Percentiles rank a stretch among this genome's conserved stretches.
These are phyloP conservation scores for Fregata magnificens DNA, from an alignment of 2,113 vertebrate genomes.

Conservation along the genomic window DNA sequence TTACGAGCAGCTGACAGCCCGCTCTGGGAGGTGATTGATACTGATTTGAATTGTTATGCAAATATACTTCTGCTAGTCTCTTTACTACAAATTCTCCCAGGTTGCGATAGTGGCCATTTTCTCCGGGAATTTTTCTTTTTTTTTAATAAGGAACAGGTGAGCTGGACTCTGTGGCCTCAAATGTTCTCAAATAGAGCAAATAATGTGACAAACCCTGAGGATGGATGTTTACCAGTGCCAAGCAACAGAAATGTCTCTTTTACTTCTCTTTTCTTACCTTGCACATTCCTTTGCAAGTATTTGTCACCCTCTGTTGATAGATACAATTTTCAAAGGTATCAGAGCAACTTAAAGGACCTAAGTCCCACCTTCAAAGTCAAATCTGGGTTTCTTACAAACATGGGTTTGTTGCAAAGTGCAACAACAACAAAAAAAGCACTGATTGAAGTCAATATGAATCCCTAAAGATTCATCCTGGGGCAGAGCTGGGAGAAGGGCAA, in stretches of 20 bases:
- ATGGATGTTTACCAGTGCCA: not conserved
- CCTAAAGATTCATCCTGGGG: not conserved
- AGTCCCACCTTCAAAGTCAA: not conserved
- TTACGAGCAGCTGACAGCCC: not conserved
- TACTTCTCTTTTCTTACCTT: not conserved
- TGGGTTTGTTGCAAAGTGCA: not conserved
- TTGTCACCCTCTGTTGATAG: constrained; percentile 39
- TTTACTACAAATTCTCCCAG: not conserved
- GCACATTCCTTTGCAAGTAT: not conserved
- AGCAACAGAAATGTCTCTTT: not conserved
- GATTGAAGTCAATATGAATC: not conserved
- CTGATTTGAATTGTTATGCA: constrained; percentile 49
- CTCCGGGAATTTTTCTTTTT: not conserved
- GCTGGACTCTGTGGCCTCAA: not conserved
- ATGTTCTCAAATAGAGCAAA: not conserved
- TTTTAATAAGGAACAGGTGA: not conserved
- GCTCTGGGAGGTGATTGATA: not conserved
- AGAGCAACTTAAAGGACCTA: not conserved
- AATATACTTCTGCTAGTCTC: not conserved
- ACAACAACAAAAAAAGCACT: not conserved
- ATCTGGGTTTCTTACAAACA: not conserved
- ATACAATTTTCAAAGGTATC: not conserved
- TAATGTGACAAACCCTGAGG: not conserved
- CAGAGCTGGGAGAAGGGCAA: not conserved
- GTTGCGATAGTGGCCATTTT: not conserved